A percentile compares a stretch with the other conserved stretches of the same genome.
Conservation (phyloP, 1,140 invertebrate genomes). For the Pogonomyrmex californicus region DNA sequence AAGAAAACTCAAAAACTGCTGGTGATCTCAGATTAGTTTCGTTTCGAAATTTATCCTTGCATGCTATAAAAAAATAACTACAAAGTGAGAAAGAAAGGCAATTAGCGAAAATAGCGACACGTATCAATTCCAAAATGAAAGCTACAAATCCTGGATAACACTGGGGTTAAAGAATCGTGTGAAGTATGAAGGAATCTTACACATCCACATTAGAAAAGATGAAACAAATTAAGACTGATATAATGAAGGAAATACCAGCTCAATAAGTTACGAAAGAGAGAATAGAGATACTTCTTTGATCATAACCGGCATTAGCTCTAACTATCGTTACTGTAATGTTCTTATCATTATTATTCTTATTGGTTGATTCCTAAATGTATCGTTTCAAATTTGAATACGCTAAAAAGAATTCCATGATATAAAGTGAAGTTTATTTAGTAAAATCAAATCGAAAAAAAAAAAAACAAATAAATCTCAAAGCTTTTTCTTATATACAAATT, state of each 20-base stretch:
- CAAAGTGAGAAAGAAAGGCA: too few relatives aligned
- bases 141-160: too few relatives aligned
- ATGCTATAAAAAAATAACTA: too few relatives aligned
- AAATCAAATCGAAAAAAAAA: not conserved
- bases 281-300: constrained; percentile 12
- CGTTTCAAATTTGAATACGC: not conserved
- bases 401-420: constrained; percentile 17
- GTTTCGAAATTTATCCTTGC: too few relatives aligned
- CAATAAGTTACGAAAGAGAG: constrained; percentile 29
- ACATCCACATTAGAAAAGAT: constrained; percentile 21
- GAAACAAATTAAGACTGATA: not conserved
- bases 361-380: constrained; percentile 47
- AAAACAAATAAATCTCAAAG: not conserved
- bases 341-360: constrained; percentile 46
- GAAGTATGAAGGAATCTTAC: not conserved
- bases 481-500: not conserved
- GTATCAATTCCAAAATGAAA: too few relatives aligned
- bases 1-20: too few relatives aligned
- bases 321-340: constrained; percentile 28
- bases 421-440: not conserved
- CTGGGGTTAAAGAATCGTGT: not conserved
- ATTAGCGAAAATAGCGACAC: too few relatives aligned
- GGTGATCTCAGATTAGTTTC: too few relatives aligned
- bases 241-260: not conserved
- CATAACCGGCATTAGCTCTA: constrained; percentile 35